Evolutionary conservation across 2,797 vertebrate species (phyloP).

Genomic region (Acrossocheilus wenchowensis): DNA sequence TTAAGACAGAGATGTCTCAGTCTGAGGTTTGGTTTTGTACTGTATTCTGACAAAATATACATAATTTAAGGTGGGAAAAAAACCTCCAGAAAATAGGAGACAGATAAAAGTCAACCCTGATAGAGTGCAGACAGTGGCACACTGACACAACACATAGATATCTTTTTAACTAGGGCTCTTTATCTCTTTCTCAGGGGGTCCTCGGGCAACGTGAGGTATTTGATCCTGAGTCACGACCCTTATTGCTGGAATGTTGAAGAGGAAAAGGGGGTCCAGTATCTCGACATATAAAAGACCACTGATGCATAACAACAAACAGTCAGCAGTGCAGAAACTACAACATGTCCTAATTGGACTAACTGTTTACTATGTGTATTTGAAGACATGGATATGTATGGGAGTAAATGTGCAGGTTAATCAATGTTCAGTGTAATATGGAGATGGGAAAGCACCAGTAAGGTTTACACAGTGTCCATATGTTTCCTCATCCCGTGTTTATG

Average conservation of each 20-base stretch:
- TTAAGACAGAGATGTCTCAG: neutral
- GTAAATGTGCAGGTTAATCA: neutral
- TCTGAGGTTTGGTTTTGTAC: slow-evolving; percentile 2
- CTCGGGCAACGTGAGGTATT: slow-evolving; percentile 17
- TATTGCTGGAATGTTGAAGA: slow-evolving; percentile 48
- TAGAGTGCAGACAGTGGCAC: neutral
- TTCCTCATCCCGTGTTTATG: neutral
- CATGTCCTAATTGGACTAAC: slow-evolving; percentile 21
- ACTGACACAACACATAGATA: neutral
- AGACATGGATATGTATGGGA: neutral
- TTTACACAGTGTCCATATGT: neutral
- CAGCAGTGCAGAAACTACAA: slow-evolving; percentile 19
- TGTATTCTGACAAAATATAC: neutral
- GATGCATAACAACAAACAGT: neutral
- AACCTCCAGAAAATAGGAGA: neutral
- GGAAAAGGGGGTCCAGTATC: slow-evolving; percentile 16
- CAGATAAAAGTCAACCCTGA: neutral
- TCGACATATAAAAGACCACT: neutral
- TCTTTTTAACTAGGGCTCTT: slow-evolving; percentile 10
- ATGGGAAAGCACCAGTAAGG: neutral
- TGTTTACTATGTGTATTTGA: slow-evolving; percentile 31
- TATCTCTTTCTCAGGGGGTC: slow-evolving; percentile 22
- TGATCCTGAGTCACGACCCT: slow-evolving; percentile 49
- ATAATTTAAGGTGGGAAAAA: neutral
- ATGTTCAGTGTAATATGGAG: neutral